Base-by-base conservation (phyloP, 2,888 invertebrate genomes). In the Stramonita haemastoma region DNA sequence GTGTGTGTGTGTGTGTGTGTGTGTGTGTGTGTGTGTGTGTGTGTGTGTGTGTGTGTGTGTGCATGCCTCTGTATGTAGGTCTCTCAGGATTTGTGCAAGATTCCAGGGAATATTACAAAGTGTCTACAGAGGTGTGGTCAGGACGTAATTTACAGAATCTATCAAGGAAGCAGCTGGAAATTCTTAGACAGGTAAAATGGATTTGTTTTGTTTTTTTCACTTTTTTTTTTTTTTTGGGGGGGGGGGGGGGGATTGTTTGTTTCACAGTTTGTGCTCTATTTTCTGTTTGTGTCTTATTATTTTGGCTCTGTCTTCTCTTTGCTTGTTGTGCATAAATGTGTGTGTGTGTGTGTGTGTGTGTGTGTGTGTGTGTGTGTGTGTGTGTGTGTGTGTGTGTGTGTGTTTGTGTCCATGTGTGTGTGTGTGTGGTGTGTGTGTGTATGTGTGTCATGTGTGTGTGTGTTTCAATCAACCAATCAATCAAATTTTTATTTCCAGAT, bases 61-160 rank as follows among this genome's bases (percentile, higher is more conserved):
- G 70, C 34, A n/a, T 87, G 73, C 70, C 29, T 87, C 29, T 46
- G 46, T 77, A 46, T 90, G 77, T 90, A 94, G 93, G 94, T 19
- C 90, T 93, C 26, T 84, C 87, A 32, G 91, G 91, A 46, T 94
- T 94, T 91, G 91, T 93, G 26, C 77, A 84, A 36, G 94, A 94
- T 88, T 91, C 92, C 0, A 92, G 90, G 81, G 90, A 92, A 36
- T 94, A 93, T 87, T 93, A 93, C 88, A 89, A 84, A 13, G 93
- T 93, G n/a, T 90, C 92, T 6, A 92, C 92, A 32, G 90, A 91
- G 19, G 84, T 94, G 36, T 93, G 93, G 93, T 84, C 90, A 36
- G 93, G 93, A 1, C 88, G 90, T 84, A 91, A 91, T 84, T 87
- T 93, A 6, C 86, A 84, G 36, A 66, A 90, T 6, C 92, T 94